Evolutionary conservation across 2,797 vertebrate genomes (phyloP), one percentile per base, ranked within the genome.

Genomic region (Basileuterus tristriatus): DNA sequence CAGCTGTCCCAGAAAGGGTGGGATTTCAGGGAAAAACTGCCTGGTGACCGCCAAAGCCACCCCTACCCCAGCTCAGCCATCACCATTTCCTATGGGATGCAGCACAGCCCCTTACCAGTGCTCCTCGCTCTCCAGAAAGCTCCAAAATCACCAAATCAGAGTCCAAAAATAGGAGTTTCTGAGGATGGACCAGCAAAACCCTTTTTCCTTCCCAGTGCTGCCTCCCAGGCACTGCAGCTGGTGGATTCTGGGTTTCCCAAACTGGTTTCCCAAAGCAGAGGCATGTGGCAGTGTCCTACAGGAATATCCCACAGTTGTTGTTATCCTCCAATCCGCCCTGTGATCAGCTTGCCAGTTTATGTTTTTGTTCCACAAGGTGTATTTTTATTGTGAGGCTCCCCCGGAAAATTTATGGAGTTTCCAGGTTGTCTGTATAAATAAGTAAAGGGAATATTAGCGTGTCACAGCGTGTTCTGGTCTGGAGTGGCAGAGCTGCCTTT

Each of bases 91-190:
- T 34, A 1, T 1, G 16, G 41, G 22, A 39, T 6, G 16, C 0
- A 2, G 0, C 6, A 19, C 26, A 37, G 30, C 20, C n/a, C 6
- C 5, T 19, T 64, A 76, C 59, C 26, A 3, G 1, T 2, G 20
- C 46, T 72, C 29, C 30, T 64, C 4, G 1, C 0, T 0, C 4
- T 63, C 23, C 14, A 15, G 10, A 16, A 46, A 65, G 21, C 41
- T 15, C 52, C 63, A 32, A 60, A 79, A 15, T 7, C 26, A 27
- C 34, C 53, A 27, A 65, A 83, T 4, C 27, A 16, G 18, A 15
- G 32, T 0, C 39, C 30, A 64, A 29, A 89, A 12, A 0, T 0
- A 11, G 3, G 18, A 72, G 0, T 39, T 76, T 46, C 7, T 62
- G 43, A 6, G 34, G 26, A 22, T 26, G 7, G 6, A 52, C 9